Conservation (phyloP, 2,797 vertebrate species). For the Liasis olivaceus region DNA sequence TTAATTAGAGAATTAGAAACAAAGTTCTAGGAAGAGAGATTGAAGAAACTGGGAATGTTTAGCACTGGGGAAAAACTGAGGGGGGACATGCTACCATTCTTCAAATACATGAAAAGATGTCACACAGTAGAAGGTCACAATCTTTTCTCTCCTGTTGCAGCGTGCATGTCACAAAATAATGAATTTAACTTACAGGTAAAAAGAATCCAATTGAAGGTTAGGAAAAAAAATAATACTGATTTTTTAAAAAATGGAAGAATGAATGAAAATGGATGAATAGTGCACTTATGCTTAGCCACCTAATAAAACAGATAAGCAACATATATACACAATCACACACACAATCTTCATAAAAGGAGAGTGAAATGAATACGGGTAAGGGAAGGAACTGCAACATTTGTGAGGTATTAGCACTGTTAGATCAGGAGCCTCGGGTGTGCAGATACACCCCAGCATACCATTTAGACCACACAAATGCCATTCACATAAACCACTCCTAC, state of each 20-base stretch:
- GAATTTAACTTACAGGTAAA: neutral
- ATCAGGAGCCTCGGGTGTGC: neutral
- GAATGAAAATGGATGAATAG: neutral
- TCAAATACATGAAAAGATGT: neutral
- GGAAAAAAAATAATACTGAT: neutral
- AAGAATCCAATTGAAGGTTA: neutral
- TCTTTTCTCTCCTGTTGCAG: neutral
- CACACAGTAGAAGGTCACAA: neutral
- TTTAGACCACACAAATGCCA: neutral
- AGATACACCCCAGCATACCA: neutral
- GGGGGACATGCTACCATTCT: neutral
- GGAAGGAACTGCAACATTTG: neutral
- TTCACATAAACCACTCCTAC: neutral
- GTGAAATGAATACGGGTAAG: neutral
- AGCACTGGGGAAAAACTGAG: neutral
- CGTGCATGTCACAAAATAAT: neutral
- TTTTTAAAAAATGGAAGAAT: neutral
- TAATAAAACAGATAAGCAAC: neutral
- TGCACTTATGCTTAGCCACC: neutral
- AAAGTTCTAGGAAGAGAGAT: neutral
- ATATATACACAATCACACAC: neutral
- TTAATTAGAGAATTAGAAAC: neutral
- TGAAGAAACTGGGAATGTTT: neutral
- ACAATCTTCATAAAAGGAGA: neutral
- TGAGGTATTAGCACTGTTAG: neutral